Percentiles rank a stretch among this genome's conserved stretches.
Evolutionary conservation across 1,140 invertebrate species (phyloP).

Genomic region (Papilio xuthus): DNA sequence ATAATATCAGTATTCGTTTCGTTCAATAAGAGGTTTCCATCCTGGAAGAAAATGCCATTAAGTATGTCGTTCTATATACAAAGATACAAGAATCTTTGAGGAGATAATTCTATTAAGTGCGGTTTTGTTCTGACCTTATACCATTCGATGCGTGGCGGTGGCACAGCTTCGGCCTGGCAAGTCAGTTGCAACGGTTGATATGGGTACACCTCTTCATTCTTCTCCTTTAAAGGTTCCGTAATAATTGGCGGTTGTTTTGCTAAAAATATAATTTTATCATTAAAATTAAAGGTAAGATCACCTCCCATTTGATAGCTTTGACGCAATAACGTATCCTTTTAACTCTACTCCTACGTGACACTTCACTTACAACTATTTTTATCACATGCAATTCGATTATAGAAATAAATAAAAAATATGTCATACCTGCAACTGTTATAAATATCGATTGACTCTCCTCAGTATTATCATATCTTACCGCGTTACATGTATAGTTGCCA

Average conservation of each 20-base stretch:
- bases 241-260: constrained; percentile 47
- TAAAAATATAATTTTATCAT: constrained; percentile 21
- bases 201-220: constrained; percentile 50
- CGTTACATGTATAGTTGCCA: constrained; percentile 63
- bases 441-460: constrained; percentile 46
- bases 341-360: background rate
- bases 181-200: constrained; percentile 51
- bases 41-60: constrained; percentile 45
- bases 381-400: too few relatives aligned
- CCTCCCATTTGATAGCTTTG: background rate
- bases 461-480: constrained; percentile 40
- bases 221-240: constrained; percentile 47
- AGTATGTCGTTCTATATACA: background rate
- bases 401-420: background rate
- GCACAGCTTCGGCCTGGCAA: constrained; percentile 64
- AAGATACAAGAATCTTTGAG: background rate
- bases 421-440: constrained; percentile 61
- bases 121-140: constrained; percentile 53
- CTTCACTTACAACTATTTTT: too few relatives aligned
- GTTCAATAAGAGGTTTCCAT: constrained; percentile 46
- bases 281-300: background rate
- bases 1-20: constrained; percentile 44
- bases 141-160: constrained; percentile 62
- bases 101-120: background rate
- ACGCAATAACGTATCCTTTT: background rate